phyloP scores from a whole-genome alignment of 2,113 vertebrate genomes.

The Dendrocopos noguchii region DNA sequence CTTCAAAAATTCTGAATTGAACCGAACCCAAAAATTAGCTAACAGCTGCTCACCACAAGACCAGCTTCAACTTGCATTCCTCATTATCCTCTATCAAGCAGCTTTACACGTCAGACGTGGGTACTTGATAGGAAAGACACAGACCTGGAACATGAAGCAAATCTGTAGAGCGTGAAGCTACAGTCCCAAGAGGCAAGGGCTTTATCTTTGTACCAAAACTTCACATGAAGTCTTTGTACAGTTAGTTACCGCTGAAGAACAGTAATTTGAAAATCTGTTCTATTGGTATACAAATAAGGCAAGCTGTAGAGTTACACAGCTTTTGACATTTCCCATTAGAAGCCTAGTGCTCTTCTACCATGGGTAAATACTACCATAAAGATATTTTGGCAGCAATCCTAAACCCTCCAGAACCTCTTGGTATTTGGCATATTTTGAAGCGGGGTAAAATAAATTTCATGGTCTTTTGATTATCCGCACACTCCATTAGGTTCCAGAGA shows the following conservation, averaged over 20 bases:
- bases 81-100: background rate
- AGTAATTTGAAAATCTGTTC: background rate
- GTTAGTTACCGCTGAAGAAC: background rate
- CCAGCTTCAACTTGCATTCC: constrained; percentile 17
- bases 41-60: background rate
- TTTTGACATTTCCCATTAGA: background rate
- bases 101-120: background rate
- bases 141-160: background rate
- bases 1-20: background rate
- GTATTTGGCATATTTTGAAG: constrained; percentile 49
- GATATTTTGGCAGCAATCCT: constrained; percentile 44
- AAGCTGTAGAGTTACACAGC: background rate
- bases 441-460: constrained; percentile 46
- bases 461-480: constrained; percentile 46
- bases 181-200: background rate
- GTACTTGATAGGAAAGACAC: background rate
- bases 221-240: background rate
- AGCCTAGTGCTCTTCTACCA: background rate
- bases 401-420: constrained; percentile 51
- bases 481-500: constrained; percentile 38
- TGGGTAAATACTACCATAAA: constrained; percentile 31
- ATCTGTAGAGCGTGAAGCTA: too few relatives aligned
- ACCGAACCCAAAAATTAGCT: background rate
- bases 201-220: background rate
- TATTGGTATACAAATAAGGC: background rate